Conservation (phyloP, 2,797 vertebrate species). For the Myripristis murdjan region DNA sequence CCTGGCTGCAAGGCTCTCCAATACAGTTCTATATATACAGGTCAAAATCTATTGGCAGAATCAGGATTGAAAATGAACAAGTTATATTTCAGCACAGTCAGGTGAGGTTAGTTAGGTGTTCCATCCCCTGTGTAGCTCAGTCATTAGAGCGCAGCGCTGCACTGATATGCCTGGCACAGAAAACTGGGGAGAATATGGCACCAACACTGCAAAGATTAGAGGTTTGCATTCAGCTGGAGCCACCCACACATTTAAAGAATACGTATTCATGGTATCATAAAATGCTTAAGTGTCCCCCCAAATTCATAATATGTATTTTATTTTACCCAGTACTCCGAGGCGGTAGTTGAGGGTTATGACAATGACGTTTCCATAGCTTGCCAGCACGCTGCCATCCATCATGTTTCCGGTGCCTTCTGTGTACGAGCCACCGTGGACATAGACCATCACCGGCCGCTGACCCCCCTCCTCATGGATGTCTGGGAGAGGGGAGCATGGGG, state of each 20-base stretch:
- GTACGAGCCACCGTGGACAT: constrained; percentile 96
- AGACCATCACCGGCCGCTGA: constrained; percentile 96
- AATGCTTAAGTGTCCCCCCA: neutral
- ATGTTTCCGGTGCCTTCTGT: constrained; percentile 96
- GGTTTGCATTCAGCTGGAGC: neutral
- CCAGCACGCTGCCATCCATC: constrained; percentile 95
- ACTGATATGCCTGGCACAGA: too few species aligned
- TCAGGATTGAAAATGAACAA: too few species aligned
- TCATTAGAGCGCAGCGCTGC: too few species aligned
- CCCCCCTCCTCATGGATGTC: constrained; percentile 93
- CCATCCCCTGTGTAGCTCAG: too few species aligned
- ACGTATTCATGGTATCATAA: neutral
- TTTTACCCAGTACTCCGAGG: constrained; percentile 92
- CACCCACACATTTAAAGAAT: neutral
- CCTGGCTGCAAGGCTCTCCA: neutral
- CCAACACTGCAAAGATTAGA: neutral
- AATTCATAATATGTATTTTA: neutral
- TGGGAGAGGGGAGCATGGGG: constrained; percentile 54
- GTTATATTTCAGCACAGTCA: too few species aligned
- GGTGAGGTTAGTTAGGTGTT: too few species aligned
- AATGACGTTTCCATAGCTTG: constrained; percentile 96
- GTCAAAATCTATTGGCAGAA: too few species aligned
- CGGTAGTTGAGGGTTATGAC: constrained; percentile 97
- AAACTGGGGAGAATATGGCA: too few species aligned
- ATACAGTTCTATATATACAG: neutral